Conservation (phyloP, 2,797 vertebrate species). For the Taeniopygia guttata region DNA sequence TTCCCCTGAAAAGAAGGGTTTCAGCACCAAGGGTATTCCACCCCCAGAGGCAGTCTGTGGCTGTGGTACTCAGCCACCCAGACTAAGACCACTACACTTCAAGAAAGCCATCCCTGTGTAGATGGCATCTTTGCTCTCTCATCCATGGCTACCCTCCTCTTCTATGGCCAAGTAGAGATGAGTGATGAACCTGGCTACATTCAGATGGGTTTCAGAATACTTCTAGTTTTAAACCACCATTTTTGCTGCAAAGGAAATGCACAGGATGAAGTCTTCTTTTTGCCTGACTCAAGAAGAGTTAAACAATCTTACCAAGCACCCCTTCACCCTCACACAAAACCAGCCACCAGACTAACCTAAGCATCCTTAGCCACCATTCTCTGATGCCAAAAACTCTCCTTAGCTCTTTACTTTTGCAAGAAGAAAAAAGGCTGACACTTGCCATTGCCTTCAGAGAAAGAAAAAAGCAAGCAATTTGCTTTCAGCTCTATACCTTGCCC, state of each 20-base stretch:
- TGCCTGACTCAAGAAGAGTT: not conserved
- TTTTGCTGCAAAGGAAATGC: not conserved
- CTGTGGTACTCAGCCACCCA: rapidly evolving
- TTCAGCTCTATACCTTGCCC: not conserved
- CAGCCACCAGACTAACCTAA: not conserved
- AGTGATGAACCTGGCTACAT: not conserved
- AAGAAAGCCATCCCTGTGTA: not conserved
- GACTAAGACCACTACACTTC: too few relatives aligned
- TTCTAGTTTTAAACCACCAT: not conserved
- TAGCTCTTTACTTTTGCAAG: not conserved
- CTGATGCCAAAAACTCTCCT: not conserved
- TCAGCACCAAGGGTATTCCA: not conserved
- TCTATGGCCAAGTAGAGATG: not conserved
- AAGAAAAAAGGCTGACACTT: not conserved
- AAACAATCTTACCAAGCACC: not conserved
- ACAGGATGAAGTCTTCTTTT: not conserved
- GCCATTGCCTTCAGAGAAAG: not conserved
- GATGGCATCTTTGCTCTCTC: not conserved
- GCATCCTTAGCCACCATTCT: not conserved
- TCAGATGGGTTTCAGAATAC: not conserved
- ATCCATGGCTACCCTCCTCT: not conserved
- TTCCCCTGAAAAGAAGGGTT: not conserved
- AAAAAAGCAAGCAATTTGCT: not conserved
- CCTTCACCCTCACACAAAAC: not conserved
- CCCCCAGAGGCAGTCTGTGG: not conserved